phyloP scores from a whole-genome alignment of 2,113 vertebrate genomes.

The Electrona antarctica region DNA sequence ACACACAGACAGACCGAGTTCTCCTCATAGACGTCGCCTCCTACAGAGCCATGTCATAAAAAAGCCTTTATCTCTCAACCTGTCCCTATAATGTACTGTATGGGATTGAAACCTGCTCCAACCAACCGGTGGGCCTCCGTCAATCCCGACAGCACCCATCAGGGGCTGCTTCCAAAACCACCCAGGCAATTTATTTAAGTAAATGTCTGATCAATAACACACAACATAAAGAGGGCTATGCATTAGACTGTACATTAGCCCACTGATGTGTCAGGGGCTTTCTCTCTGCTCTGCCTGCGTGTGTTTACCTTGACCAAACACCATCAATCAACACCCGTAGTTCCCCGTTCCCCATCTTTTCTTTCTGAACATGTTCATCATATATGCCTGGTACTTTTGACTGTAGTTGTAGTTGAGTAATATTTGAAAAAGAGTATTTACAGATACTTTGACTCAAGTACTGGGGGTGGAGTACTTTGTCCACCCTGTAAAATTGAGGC shows the following conservation, averaged over 20 bases:
- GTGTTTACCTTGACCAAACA: conserved; percentile 62
- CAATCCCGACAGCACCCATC: conserved; percentile 39
- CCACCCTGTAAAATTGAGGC: conserved; percentile 80
- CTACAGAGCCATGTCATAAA: neutral
- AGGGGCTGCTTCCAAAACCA: conserved; percentile 58
- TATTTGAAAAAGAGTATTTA: conserved; percentile 1
- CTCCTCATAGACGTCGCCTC: no score
- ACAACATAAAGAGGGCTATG: conserved; percentile 63
- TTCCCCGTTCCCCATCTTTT: conserved; percentile 10
- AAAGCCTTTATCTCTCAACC: neutral
- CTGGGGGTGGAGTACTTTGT: conserved; percentile 12
- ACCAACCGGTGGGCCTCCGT: conserved; percentile 7
- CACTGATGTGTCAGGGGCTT: conserved; percentile 53
- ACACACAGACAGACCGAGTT: no score
- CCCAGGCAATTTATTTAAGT: conserved; percentile 71
- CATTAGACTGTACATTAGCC: conserved; percentile 68
- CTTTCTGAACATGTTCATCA: conserved; percentile 2
- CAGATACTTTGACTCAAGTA: conserved; percentile 23
- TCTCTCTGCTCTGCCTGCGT: conserved; percentile 40
- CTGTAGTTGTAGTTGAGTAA: no score
- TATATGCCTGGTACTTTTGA: no score
- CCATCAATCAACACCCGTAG: conserved; percentile 50
- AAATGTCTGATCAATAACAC: conserved; percentile 73
- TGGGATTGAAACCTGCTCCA: conserved; percentile 1
- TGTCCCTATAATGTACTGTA: neutral